Base-by-base conservation (phyloP, 1,140 invertebrate species). In the Lasioglossum albipes region DNA sequence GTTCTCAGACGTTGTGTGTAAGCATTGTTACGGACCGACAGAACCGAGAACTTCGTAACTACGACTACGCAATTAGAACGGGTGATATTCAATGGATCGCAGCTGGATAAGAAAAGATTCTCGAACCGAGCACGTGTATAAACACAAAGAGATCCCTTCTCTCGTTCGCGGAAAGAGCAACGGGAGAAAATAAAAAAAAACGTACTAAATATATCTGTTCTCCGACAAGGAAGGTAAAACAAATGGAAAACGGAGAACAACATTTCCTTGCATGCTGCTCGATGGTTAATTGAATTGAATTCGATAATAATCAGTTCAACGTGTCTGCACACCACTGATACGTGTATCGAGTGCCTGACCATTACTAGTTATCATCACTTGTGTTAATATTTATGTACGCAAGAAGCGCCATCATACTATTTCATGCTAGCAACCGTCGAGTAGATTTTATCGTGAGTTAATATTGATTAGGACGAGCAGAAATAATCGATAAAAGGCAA, bases 21-120 rank as follows among this genome's bases (percentile, higher is more conserved):
- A 52, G 31, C 27, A 49, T 45, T 71, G n/a, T 78, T 75, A 41
- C 62, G 27, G 41, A 27, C 9, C 22, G 45, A 76, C 57, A 59
- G n/a, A 16, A 9, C 42, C 7, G 41, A 10, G 16, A 42, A 68
- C 49, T 22, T 57, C 16, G 27, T 41, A 54, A 66, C 10, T 41
- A 45, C 52, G 52, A 16, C 52, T 18, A 54, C 27, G 13, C 57
- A 13, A 27, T 70, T 62, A 72, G 52, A 36, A 45, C 18, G 22
- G 42, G 9, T 7, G 13, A 7, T 5, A 36, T 41, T 36, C 49
- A 45, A 36, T 65, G 41, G 49, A 22, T 31, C n/a, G 36, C 66
- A 66, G 31, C 13, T 27, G n/a, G 67, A 52, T 70, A 70, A 72
- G n/a, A 31, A 67, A 3, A n/a, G 45, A 36, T 36, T 62, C 54